Evolutionary conservation across 2,113 vertebrate species (phyloP).

Genomic region (Lamprotornis superbus): DNA sequence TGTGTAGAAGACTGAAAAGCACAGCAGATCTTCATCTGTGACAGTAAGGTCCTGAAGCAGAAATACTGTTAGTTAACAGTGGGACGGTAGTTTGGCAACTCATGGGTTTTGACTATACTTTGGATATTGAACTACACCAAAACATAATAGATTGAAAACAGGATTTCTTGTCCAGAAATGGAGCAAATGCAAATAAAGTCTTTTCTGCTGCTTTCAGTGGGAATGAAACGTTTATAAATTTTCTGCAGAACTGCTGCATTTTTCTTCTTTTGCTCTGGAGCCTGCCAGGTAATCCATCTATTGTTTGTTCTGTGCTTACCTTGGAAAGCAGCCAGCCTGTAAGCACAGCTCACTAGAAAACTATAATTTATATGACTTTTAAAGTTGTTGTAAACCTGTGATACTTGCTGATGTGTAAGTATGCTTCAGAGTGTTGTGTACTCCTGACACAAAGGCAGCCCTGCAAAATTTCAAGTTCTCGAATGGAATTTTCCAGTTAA

Average conservation of each 20-base stretch:
- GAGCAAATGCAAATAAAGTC: neutral
- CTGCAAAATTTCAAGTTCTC: constrained; percentile 4
- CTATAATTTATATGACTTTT: neutral
- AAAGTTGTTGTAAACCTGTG: neutral
- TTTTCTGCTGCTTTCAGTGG: neutral
- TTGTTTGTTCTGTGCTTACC: neutral
- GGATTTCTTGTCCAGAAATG: neutral
- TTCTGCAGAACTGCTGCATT: neutral
- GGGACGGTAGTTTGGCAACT: neutral
- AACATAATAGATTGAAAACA: neutral
- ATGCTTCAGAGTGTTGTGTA: neutral
- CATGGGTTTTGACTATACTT: neutral
- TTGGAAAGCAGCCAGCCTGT: constrained; percentile 7
- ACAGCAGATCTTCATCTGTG: neutral
- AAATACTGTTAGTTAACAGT: neutral
- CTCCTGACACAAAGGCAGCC: neutral
- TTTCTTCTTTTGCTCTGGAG: neutral
- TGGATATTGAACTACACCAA: neutral
- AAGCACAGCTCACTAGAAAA: neutral
- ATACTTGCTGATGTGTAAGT: neutral
- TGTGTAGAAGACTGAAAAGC: neutral
- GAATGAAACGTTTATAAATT: neutral
- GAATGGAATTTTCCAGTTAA: neutral
- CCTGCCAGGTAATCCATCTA: constrained; percentile 1
- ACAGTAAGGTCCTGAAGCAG: neutral